Percentiles rank a stretch among this genome's conserved stretches.
These are phyloP conservation scores for Leucophenga montana DNA, from an alignment of 2,888 invertebrate species.

Conservation along the genomic window DNA sequence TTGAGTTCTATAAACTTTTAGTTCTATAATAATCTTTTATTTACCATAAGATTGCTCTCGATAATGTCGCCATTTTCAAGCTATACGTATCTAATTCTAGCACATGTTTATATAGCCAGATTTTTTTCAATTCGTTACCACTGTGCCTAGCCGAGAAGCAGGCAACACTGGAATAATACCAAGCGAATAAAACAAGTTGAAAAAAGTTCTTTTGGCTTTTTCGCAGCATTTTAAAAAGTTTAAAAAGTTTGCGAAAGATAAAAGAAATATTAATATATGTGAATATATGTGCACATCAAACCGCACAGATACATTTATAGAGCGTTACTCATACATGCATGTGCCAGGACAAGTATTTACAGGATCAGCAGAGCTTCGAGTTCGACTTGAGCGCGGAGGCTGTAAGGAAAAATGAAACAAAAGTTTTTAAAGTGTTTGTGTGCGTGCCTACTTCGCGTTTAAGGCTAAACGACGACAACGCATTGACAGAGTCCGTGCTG, in stretches of 20 bases:
- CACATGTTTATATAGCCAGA: too few relatives aligned
- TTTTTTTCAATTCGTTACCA: too few relatives aligned
- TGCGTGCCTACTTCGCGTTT: constrained; percentile 55
- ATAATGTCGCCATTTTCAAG: too few relatives aligned
- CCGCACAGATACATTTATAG: not conserved
- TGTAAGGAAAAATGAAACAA: not conserved
- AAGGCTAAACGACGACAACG: constrained; percentile 33
- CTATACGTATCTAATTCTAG: too few relatives aligned
- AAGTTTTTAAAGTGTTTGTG: constrained; percentile 21
- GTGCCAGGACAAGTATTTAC: constrained; percentile 3
- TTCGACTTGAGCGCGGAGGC: constrained; percentile 1
- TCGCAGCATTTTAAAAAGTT: constrained; percentile 60
- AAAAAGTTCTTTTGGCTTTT: constrained; percentile 53
- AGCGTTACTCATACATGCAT: not conserved
- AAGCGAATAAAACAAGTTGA: not conserved
- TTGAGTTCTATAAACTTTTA: too few relatives aligned
- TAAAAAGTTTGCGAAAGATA: constrained; percentile 62
- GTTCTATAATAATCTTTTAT: too few relatives aligned
- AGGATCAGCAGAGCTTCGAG: constrained; percentile 3
- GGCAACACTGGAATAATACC: not conserved
- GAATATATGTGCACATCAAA: constrained; percentile 29
- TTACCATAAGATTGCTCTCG: too few relatives aligned
- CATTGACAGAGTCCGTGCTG: constrained; percentile 1
- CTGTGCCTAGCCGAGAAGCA: too few relatives aligned
- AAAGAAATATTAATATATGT: constrained; percentile 52